Evolutionary conservation across 2,888 invertebrate genomes (phyloP).

Genomic region (Oscheius onirici): DNA sequence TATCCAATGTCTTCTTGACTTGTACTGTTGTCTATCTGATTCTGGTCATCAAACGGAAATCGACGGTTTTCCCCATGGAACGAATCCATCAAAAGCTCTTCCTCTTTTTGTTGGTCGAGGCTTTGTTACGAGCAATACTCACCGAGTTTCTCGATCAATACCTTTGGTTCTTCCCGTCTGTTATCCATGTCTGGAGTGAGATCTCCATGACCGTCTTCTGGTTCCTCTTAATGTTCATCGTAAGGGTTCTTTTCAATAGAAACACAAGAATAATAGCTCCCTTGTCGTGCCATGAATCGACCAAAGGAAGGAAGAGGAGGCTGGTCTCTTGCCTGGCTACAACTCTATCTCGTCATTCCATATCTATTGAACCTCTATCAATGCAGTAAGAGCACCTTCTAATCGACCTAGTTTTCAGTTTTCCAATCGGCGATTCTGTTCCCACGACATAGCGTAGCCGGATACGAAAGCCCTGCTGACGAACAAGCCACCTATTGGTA

Average conservation of each 20-base stretch:
- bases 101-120: not conserved
- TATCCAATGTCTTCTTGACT: constrained; percentile 1
- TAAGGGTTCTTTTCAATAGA: not conserved
- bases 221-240: not conserved
- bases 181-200: constrained; percentile 5
- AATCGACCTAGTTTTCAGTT: not conserved
- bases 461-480: constrained; percentile 2
- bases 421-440: constrained; percentile 2
- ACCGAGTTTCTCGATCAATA: constrained; percentile 1
- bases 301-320: constrained; percentile 4
- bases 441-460: constrained; percentile 8
- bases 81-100: not conserved
- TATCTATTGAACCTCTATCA: not conserved
- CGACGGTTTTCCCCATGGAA: not conserved
- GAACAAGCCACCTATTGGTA: constrained; percentile 11
- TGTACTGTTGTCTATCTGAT: not conserved
- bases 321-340: constrained; percentile 16
- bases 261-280: not conserved
- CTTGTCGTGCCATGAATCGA: not conserved
- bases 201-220: not conserved
- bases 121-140: not conserved
- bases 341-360: constrained; percentile 5
- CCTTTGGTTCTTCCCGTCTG: constrained; percentile 3
- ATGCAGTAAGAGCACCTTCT: not conserved
- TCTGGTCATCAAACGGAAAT: not conserved